Base-by-base conservation (phyloP, 1,140 invertebrate genomes). In the Drosophila neocordata region DNA sequence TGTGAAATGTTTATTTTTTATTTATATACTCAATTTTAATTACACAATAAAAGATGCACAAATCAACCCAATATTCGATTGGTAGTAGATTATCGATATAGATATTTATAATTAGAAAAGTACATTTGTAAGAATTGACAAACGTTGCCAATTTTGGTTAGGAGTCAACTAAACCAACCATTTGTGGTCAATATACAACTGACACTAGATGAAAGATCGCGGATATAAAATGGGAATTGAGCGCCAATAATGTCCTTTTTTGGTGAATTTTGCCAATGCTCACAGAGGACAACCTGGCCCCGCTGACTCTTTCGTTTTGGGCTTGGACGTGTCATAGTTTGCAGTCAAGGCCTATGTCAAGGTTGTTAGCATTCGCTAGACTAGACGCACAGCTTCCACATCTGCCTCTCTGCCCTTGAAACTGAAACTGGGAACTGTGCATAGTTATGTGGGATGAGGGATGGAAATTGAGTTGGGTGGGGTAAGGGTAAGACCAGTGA, bases 301-400 rank as follows among this genome's bases (percentile, higher is more conserved):
- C 24, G 22, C 15, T 38, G 53, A 34, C 15, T 38, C 53, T 56
- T 27, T 53, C 12, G 22, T 18, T 31, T 31, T 55, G 53, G 61
- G 34, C 51, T 27, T 24, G 37, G 52, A 20, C 65, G 8, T 13
- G 24, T 56, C 53, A 53, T 27, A 15, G 53, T 35, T 56, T 38
- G 48, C 44, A 52, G 35, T 31, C 52, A 72, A 68, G 69, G 69
- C 64, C 52, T 71, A 61, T 71, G 69, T 71, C 69, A 71, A 71
- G 69, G 69, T 71, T 71, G 69, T 56, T 51, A 52, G 60, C 27
- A 13, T 35, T 34, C 27, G 53, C 53, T 56, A 56, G 53, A 56
- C 31, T 56, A 56, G 53, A 56, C 31, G 53, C 27, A 56, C 53
- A 56, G 53, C 53, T 56, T 56, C 53, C 53, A 56, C 53, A 34